Evolutionary conservation across 2,113 vertebrate species (phyloP).

Genomic region (Mus pahari): DNA sequence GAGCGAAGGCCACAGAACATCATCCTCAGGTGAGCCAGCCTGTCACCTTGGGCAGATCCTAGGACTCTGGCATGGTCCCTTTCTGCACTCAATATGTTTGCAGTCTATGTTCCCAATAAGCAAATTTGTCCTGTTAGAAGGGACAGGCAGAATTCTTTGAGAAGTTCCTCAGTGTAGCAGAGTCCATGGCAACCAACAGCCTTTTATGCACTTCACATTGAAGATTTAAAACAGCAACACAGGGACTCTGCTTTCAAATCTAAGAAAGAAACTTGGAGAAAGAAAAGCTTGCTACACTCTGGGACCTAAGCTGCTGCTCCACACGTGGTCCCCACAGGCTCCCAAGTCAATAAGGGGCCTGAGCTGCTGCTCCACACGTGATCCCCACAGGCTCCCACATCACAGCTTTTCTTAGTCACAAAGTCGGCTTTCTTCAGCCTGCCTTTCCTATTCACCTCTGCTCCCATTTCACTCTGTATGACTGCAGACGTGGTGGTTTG

Average conservation of each 20-base stretch:
- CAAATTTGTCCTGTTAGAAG: constrained; percentile 47
- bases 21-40: constrained; percentile 91
- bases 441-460: background rate
- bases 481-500: too few relatives aligned
- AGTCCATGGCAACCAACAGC: constrained; percentile 53
- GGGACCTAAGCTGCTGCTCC: too few relatives aligned
- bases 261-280: rapidly evolving
- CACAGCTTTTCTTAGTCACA: background rate
- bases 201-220: background rate
- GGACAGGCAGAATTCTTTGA: background rate
- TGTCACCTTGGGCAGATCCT: rapidly evolving
- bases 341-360: too few relatives aligned
- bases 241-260: background rate
- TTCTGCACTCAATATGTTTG: background rate
- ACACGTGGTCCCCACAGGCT: rapidly evolving
- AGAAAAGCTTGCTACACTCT: rapidly evolving
- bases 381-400: rapidly evolving
- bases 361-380: rapidly evolving
- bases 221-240: background rate
- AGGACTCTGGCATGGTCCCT: too few relatives aligned
- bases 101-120: background rate
- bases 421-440: background rate
- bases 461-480: background rate
- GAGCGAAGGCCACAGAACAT: constrained; percentile 94
- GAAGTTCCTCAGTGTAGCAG: background rate